phyloP scores from a whole-genome alignment of 2,888 invertebrate genomes.

The Theodoxus fluviatilis region DNA sequence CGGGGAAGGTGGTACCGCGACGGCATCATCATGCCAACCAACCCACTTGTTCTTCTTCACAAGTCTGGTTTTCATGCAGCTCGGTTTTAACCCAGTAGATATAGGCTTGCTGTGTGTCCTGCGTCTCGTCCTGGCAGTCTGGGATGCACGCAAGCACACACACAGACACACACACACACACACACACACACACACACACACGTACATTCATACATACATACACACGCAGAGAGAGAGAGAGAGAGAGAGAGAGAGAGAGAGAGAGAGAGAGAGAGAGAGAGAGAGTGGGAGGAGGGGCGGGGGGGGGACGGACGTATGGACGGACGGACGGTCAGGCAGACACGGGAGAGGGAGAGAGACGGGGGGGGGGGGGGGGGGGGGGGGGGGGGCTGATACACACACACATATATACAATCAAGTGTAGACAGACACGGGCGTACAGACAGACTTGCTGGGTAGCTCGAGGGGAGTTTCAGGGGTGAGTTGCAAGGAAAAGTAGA shows the following conservation, averaged over 20 bases:
- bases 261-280: conserved; percentile 17
- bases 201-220: neutral
- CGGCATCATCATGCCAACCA: no score
- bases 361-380: neutral
- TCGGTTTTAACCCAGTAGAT: no score
- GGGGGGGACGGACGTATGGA: neutral
- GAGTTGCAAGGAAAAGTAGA: no score
- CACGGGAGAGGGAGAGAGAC: neutral
- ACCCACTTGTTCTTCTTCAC: no score
- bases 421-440: conserved; percentile 12
- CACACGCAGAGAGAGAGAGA: neutral
- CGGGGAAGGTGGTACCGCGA: no score
- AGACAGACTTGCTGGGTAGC: neutral
- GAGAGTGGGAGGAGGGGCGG: conserved; percentile 5
- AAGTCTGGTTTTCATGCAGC: no score
- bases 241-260: conserved; percentile 19
- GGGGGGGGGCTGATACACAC: neutral
- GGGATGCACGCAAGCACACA: neutral
- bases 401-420: neutral
- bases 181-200: conserved; percentile 4
- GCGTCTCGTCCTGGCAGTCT: no score
- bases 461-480: no score
- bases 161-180: neutral
- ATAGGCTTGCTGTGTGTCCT: no score
- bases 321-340: neutral